Percentiles rank a stretch among this genome's conserved stretches.
Conservation (phyloP, 2,113 vertebrate species). For the Myiozetetes cayanensis region DNA sequence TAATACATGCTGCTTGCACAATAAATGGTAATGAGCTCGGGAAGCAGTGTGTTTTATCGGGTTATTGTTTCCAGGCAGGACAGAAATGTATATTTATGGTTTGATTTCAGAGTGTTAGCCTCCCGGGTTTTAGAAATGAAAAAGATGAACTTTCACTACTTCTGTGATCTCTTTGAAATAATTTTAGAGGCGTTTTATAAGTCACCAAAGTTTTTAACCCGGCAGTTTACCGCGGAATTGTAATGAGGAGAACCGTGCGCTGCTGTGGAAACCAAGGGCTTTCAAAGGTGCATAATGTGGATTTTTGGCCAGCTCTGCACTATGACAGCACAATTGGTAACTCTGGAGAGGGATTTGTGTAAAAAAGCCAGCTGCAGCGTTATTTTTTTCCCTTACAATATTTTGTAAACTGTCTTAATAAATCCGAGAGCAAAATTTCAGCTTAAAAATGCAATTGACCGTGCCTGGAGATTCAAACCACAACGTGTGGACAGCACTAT, state of each 20-base stretch:
- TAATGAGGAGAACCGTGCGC: background rate
- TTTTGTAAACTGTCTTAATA: background rate
- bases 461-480: background rate
- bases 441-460: background rate
- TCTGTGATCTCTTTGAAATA: constrained; percentile 50
- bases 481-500: background rate
- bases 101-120: constrained; percentile 48
- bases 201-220: constrained; percentile 52
- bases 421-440: background rate
- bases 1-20: constrained; percentile 58
- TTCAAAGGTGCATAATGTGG: background rate
- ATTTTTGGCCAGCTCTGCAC: background rate
- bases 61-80: constrained; percentile 64
- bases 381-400: background rate
- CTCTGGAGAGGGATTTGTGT: background rate
- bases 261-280: background rate
- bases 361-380: background rate
- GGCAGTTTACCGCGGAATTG: background rate
- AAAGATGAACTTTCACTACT: constrained; percentile 64
- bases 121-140: constrained; percentile 61
- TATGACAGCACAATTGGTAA: background rate
- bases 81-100: constrained; percentile 68
- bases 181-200: constrained; percentile 43
- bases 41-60: constrained; percentile 34
- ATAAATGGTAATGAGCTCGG: constrained; percentile 63